Evolutionary conservation across 30 jellyfish, hydroid and myxozoan species (phyloP).

Genomic region (Rhopilema esculentum): DNA sequence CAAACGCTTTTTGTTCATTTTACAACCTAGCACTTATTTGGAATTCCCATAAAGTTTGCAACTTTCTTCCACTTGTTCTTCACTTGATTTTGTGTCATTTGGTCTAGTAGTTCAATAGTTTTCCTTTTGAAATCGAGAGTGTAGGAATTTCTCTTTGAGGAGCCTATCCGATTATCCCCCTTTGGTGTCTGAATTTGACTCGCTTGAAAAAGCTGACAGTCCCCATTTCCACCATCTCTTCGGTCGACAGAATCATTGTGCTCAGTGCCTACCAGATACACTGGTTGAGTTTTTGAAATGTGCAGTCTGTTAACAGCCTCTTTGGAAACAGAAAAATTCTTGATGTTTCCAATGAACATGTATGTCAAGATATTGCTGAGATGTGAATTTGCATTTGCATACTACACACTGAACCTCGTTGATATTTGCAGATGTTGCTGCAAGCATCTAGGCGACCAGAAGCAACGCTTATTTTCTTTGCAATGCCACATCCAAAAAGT

Average conservation of each 20-base stretch:
- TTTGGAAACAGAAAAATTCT: background rate
- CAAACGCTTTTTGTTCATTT: slow-evolving; percentile 45
- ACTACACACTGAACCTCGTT: background rate
- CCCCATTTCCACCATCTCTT: slow-evolving; percentile 7
- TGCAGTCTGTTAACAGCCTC: background rate
- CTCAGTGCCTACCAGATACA: background rate
- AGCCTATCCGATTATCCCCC: background rate
- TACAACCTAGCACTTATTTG: slow-evolving; percentile 35
- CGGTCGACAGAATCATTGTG: background rate
- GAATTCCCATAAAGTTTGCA: slow-evolving; percentile 36
- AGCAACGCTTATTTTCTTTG: background rate
- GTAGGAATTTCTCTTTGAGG: slow-evolving; percentile 43
- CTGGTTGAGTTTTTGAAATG: background rate
- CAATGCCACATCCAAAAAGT: slow-evolving; percentile 1
- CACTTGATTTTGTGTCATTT: background rate
- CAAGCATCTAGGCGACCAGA: background rate
- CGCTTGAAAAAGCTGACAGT: background rate
- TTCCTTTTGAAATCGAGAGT: slow-evolving; percentile 47
- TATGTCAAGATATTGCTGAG: slow-evolving; percentile 35
- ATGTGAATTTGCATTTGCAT: slow-evolving; percentile 15
- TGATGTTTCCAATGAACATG: slow-evolving; percentile 35
- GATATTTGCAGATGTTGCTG: no score
- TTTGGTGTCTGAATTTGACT: background rate
- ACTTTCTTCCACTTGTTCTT: slow-evolving; percentile 17
- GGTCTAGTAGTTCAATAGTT: slow-evolving; percentile 39